Base-by-base conservation (phyloP, 2,113 vertebrate species). In the Oplegnathus fasciatus region DNA sequence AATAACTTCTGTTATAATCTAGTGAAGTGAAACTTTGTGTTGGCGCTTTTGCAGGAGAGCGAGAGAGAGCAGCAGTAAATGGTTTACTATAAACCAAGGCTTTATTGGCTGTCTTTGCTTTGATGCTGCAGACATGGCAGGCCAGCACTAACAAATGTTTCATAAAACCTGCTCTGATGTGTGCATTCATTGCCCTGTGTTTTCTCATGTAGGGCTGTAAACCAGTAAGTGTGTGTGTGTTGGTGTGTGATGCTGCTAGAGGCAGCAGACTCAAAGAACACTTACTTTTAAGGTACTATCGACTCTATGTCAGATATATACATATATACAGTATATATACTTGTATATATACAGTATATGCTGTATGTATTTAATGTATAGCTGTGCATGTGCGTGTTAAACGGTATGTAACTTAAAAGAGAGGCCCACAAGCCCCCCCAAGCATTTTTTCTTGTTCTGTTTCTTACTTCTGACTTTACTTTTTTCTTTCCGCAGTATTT, bases 91-190 rank as follows among this genome's bases (percentile, higher is more conserved):
- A 85, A 87, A 88, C 75, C 75, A 82, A 52, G 22, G 62, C 65
- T 94, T 91, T 90, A 92, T 87, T 90, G 81, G 85, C 82, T 83
- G 66, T 84, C 71, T 79, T 18, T 28, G 74, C 84, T 86, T 88
- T 92, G 90, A 91, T 88, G 90, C 71, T 60, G 74, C 75, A 83
- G 83, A 91, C 86, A 90, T 80, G 88, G 88, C 87, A 64, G 82
- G 18, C 75, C 78, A 68, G 84, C 83, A 77, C 58, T 55, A 88
- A 87, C 88, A 86, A 88, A 88, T 84, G 85, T 71, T 91, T 88
- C 71, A 85, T 80, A 79, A 91, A 89, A 87, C 66, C 66, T 28
- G 72, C 80, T 82, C 76, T 62, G 67, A 90, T 88, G 73, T 88
- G 76, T 75, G 83, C 44, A 5, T 85, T 80, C 64, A 58, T 26